A percentile compares a stretch with the other conserved stretches of the same genome.
These are phyloP conservation scores for Deroptyus accipitrinus DNA, from an alignment of 2,113 vertebrate genomes.

Conservation along the genomic window DNA sequence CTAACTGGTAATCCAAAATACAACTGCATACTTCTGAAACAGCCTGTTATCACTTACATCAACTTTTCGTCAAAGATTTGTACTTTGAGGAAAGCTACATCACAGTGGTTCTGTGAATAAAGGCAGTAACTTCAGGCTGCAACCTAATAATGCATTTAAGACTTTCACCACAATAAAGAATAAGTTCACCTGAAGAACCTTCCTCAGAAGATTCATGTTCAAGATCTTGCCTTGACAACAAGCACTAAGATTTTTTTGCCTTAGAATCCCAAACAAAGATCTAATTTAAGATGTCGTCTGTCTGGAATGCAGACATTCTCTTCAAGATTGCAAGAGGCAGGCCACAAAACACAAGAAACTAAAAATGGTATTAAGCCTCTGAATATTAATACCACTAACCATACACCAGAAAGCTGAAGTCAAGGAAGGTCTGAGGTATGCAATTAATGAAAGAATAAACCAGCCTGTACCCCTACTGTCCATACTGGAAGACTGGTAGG, in stretches of 20 bases:
- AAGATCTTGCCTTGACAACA: constrained; percentile 4
- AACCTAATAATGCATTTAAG: not conserved
- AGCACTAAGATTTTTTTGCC: not conserved
- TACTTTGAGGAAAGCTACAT: not conserved
- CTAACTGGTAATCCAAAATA: not conserved
- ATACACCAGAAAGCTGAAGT: not conserved
- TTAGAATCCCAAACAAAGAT: constrained; percentile 37
- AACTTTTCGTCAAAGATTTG: not conserved
- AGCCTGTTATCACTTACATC: not conserved
- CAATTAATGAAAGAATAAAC: not conserved
- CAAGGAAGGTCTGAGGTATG: not conserved
- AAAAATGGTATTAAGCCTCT: constrained; percentile 8
- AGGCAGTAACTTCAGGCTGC: not conserved
- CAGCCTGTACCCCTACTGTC: not conserved
- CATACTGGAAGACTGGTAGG: not conserved
- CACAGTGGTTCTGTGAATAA: not conserved
- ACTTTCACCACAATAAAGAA: constrained; percentile 36
- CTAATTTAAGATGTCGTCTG: constrained; percentile 48
- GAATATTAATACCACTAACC: not conserved
- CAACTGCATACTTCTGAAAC: not conserved
- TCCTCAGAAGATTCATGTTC: not conserved
- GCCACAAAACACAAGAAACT: not conserved
- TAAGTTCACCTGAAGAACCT: not conserved
- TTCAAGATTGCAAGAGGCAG: not conserved
- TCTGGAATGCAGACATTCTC: constrained; percentile 36